Conservation (phyloP, 2,888 invertebrate genomes). For the Drosophila histrio region DNA sequence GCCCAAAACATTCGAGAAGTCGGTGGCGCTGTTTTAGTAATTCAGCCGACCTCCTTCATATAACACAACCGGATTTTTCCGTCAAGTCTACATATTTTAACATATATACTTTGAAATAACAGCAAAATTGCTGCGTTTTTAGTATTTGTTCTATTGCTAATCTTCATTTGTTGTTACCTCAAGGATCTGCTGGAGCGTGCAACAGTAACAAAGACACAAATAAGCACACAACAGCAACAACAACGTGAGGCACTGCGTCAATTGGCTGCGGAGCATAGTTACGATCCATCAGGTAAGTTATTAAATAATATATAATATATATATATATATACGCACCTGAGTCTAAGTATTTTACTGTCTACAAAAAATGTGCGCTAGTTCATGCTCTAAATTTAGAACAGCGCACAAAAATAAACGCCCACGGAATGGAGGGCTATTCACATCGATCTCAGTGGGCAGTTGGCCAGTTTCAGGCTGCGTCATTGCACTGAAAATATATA, state of each 20-base stretch:
- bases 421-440: constrained; percentile 36
- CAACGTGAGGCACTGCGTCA: constrained; percentile 59
- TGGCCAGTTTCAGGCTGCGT: constrained; percentile 51
- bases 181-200: constrained; percentile 81
- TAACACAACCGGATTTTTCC: constrained; percentile 28
- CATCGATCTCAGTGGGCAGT: constrained; percentile 50
- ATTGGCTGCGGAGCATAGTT: constrained; percentile 60
- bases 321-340: constrained; percentile 37
- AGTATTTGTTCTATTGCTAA: constrained; percentile 43
- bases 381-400: constrained; percentile 66
- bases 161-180: constrained; percentile 57
- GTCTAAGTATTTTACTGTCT: constrained; percentile 22
- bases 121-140: constrained; percentile 59
- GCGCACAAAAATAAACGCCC: constrained; percentile 70
- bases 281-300: constrained; percentile 58
- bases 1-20: constrained; percentile 34
- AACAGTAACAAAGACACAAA: constrained; percentile 29
- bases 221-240: constrained; percentile 49
- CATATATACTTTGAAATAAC: constrained; percentile 9
- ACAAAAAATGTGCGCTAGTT: constrained; percentile 63
- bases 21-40: constrained; percentile 55
- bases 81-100: not conserved
- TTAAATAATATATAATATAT: not conserved
- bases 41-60: constrained; percentile 53
- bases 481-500: constrained; percentile 27